Evolutionary conservation across 1,140 invertebrate genomes (phyloP), one percentile per base, ranked within the genome.

Genomic region (Drosophila biarmipes): DNA sequence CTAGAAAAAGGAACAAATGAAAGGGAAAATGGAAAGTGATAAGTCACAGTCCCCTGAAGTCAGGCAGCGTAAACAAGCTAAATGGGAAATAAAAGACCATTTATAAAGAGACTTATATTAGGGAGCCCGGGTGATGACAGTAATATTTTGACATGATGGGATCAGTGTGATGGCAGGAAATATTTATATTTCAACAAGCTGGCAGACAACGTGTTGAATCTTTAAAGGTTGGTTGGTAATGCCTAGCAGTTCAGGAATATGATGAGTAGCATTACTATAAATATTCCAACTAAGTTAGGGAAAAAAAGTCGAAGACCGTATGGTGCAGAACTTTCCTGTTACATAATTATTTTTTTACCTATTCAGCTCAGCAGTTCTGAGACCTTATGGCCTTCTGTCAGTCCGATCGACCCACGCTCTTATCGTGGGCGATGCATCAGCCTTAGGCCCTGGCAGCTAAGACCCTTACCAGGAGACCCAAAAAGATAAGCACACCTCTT

Each of bases 401-500:
- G 19, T 17, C 14, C 12, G 17, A 19, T 59, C 48, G 46, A 54
- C 78, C 67, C 35, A 73, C 59, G 27, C 35, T 15, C 14, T 75
- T 76, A 66, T 80, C 76, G 59, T 38, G 42, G 10, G 27, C 42
- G 2, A 42, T 52, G 76, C 76, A 84, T 84, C 80, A 84, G 85
- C 84, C 76, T 76, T 71, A 34, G 42, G 21, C 31, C 42, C 78
- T 61, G 73, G 77, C 78, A 81, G 38, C 34, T 42, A 45, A 38
- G 68, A 58, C 31, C 35, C 48, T 56, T 63, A n/a, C n/a, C n/a
- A n/a, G n/a, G n/a, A n/a, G 77, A 68, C 81, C 58, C 54, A 73
- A 62, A 68, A 73, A 67, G 64, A 85, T 85, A 79, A 78, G 59
- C 45, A 42, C 55, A 80, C 62, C 72, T 53, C 77, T 80, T 80